Evolutionary conservation across 2,888 invertebrate genomes (phyloP), one percentile per base, ranked within the genome.

Genomic region (Pachycephus smyrnensis): DNA sequence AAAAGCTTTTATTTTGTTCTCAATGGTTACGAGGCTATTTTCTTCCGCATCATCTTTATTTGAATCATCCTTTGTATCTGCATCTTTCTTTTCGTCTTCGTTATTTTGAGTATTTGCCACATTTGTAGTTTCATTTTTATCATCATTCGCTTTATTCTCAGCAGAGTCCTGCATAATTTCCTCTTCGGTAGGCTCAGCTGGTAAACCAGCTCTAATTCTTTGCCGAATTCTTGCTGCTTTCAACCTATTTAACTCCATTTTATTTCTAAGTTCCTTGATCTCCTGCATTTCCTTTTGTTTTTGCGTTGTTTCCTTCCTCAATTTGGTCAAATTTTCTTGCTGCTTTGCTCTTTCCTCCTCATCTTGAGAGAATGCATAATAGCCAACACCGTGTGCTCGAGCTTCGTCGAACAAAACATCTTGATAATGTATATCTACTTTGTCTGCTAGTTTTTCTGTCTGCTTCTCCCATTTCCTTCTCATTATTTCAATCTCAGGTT

Each of bases 321-420:
- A 91, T 82, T 95, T 94, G 75, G 94, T 93, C 77, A 99, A 92
- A 84, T 95, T 95, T 76, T 95, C 95, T 93, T 98, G 96, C 91
- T 99, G 98, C 85, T 95, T 94, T 1, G 93, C 92, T 84, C 98
- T 94, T 86, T 95, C 94, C 3, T 93, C 93, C 85, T 97, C 97
- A 86, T 98, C 96, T 73, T 96, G 96, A 23, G 98, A 97, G 91
- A 99, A 98, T 33, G 95, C 94, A 92, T 96, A 98, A 92, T 97
- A 99, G 9, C 97, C 97, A 31, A 97, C 97, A 88, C 98, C 99
- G 89, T 98, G 98, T 15, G 95, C 94, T 81, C 98, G 94, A 0
- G 98, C 97, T 94, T 99, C 98, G 91, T 97, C 96, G 91, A 96
- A 98, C 78, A 97, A 93, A 76, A 99, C 93, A 92, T 98, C 98